These are phyloP conservation scores for Clamator glandarius DNA, from an alignment of 2,797 vertebrate genomes.

Conservation along the genomic window DNA sequence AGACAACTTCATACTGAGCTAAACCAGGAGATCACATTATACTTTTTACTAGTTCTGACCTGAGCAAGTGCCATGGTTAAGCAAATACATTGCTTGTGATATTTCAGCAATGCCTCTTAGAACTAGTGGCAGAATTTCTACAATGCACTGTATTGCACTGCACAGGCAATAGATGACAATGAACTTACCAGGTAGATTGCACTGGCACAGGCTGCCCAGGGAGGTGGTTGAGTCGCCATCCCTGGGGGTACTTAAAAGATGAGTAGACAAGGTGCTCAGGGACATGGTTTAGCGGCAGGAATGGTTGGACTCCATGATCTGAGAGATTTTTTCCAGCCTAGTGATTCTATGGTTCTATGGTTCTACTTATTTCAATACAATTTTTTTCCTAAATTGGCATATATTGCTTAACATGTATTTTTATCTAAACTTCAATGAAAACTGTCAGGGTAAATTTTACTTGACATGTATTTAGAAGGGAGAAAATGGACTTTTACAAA, in stretches of 20 bases:
- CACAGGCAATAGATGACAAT: not conserved
- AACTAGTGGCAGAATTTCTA: not conserved
- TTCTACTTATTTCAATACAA: not conserved
- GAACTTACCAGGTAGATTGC: not conserved
- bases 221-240: no score
- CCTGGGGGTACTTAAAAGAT: no score
- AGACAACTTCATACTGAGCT: not conserved
- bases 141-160: not conserved
- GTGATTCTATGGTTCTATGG: no score
- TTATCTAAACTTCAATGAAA: not conserved
- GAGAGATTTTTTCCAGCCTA: no score
- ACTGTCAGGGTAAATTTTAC: not conserved
- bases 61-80: not conserved
- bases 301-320: no score
- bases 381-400: not conserved
- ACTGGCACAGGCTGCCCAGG: no score
- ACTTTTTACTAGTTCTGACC: not conserved
- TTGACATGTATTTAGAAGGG: rapidly evolving
- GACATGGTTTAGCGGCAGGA: no score
- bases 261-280: no score
- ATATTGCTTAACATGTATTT: not conserved
- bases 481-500: not conserved
- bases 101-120: not conserved
- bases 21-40: not conserved
- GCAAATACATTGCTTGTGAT: not conserved